These are phyloP conservation scores for Lipophrys pholis DNA, from an alignment of 2,113 vertebrate species.

Conservation along the genomic window DNA sequence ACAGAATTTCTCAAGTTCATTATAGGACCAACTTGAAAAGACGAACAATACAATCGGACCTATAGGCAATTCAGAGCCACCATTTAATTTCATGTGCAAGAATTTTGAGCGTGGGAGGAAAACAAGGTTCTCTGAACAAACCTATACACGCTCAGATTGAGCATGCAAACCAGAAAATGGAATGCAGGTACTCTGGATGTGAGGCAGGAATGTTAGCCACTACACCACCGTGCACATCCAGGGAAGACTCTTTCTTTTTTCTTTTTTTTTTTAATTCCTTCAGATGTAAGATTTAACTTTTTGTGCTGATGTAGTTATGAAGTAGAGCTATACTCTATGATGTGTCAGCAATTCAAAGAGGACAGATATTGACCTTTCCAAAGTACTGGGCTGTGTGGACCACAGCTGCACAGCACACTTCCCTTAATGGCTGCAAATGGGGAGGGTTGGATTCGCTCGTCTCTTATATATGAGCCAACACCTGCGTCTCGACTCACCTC, in stretches of 20 bases:
- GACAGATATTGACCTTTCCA: slow-evolving; percentile 53
- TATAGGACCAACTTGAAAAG: too few species aligned
- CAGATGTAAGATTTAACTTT: background rate
- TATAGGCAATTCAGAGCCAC: too few species aligned
- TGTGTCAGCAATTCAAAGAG: slow-evolving; percentile 32
- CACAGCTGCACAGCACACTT: slow-evolving; percentile 20
- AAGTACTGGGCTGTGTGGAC: slow-evolving; percentile 19
- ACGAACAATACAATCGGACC: too few species aligned
- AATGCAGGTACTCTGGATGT: background rate
- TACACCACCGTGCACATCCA: background rate
- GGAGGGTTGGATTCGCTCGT: slow-evolving; percentile 20
- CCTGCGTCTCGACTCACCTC: slow-evolving; percentile 43
- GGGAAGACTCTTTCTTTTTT: background rate
- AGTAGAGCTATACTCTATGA: background rate
- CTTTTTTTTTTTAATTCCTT: background rate
- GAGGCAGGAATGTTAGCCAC: too few species aligned
- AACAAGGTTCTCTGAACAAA: too few species aligned
- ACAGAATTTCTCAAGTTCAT: too few species aligned
- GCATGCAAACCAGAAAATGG: too few species aligned
- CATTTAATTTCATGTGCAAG: too few species aligned
- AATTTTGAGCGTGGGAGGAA: too few species aligned
- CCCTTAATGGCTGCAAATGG: slow-evolving; percentile 22
- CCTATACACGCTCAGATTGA: too few species aligned
- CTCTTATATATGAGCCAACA: slow-evolving; percentile 8
- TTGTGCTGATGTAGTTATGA: slow-evolving; percentile 7